These are phyloP conservation scores for Helleia helle DNA, from an alignment of 2,888 invertebrate genomes.

Conservation along the genomic window DNA sequence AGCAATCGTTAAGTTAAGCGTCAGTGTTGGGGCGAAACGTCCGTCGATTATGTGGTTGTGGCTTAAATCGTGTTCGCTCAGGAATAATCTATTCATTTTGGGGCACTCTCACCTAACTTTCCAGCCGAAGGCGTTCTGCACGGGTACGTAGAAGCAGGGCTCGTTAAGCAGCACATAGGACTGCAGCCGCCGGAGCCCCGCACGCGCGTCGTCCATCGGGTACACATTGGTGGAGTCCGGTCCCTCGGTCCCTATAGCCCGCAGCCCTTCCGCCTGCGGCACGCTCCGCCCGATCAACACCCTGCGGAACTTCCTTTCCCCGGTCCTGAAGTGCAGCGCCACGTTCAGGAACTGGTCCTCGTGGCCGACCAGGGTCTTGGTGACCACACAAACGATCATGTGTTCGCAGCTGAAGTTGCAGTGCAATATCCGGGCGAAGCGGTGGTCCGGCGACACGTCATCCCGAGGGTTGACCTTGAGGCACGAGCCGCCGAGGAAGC, in stretches of 20 bases:
- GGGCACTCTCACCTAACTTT: constrained; percentile 40
- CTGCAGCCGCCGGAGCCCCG: constrained; percentile 32
- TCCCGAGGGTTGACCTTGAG: constrained; percentile 55
- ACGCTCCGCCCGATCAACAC: constrained; percentile 33
- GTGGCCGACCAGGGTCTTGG: constrained; percentile 33
- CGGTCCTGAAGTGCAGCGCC: constrained; percentile 27
- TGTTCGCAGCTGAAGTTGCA: constrained; percentile 42
- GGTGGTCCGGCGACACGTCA: constrained; percentile 25
- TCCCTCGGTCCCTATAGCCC: constrained; percentile 9
- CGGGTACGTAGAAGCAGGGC: constrained; percentile 51
- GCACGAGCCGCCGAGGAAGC: constrained; percentile 69
- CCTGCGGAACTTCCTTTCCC: constrained; percentile 14
- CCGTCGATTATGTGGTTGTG: too few species aligned
- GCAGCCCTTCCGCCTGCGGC: constrained; percentile 11
- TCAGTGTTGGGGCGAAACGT: too few species aligned
- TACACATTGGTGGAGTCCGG: constrained; percentile 22
- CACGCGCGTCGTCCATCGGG: constrained; percentile 22
- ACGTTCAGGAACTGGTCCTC: constrained; percentile 40
- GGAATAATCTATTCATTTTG: too few species aligned
- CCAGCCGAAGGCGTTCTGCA: constrained; percentile 52
- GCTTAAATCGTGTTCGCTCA: too few species aligned
- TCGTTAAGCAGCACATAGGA: constrained; percentile 41
- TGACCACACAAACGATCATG: constrained; percentile 49
- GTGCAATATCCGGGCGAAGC: constrained; percentile 39
- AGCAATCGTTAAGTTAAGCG: too few species aligned